Base-by-base conservation (phyloP, 2,888 invertebrate genomes). In the Drosophila demipolita region DNA sequence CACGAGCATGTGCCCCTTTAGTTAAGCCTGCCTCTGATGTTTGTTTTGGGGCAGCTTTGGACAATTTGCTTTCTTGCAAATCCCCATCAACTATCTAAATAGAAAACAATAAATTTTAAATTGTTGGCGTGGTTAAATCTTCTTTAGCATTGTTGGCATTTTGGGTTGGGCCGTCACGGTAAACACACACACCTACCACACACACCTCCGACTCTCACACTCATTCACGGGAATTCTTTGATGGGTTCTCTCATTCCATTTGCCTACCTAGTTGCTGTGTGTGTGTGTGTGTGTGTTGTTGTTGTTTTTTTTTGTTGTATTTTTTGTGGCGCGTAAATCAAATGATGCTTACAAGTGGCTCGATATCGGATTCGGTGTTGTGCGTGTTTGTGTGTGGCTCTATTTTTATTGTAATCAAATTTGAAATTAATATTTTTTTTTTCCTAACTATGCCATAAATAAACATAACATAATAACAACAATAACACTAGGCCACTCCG, bases 351-450 rank as follows among this genome's bases (percentile, higher is more conserved):
- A 82, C 82, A 82, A 86, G 85, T 80, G 83, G 61, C 53, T 77
- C 68, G 55, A 66, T 64, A 48, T 49, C 35, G 61, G 12, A 54
- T 60, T 32, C 40, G 40, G 26, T 49, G 55, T 49, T 40, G 58
- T 53, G 52, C 50, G 53, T 26, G 52, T 32, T 62, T 71, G 74
- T 69, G 74, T 73, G 74, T 73, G 83, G 74, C 74, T 85, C 75
- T 85, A 79, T 81, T 83, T 83, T 86, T 83, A 78, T 86, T 88
- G 87, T 82, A 86, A 88, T 86, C 84, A 88, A 86, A 86, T 86
- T 88, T 76, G 84, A 88, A 82, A 88, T 88, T 83, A 86, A 88
- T 88, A 29, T 29, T 45, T 45, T 86, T 85, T 72, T 78, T 80
- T 72, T 35, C 77, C 62, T 38, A 77, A 82, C 81, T 57, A 35